Conservation (phyloP, 2,888 invertebrate species). For the Hoplodrina ambigua region DNA sequence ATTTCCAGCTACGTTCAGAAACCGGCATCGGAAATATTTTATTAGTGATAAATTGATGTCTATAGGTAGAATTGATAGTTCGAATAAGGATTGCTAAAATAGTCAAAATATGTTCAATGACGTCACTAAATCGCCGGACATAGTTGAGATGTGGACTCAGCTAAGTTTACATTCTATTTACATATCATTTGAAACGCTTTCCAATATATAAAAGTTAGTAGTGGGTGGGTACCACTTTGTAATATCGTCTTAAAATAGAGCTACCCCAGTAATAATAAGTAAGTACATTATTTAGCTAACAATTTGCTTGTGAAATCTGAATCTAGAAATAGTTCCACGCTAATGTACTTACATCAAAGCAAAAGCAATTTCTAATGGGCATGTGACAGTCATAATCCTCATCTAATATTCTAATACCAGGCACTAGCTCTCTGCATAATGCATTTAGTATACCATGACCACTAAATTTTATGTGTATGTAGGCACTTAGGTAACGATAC, state of each 20-base stretch:
- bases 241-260: not conserved
- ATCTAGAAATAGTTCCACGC: slow-evolving; percentile 27
- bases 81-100: slow-evolving; percentile 44
- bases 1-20: slow-evolving; percentile 80
- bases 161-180: slow-evolving; percentile 19
- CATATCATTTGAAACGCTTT: slow-evolving; percentile 10
- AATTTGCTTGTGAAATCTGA: slow-evolving; percentile 12
- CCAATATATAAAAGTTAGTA: not conserved
- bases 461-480: slow-evolving; percentile 25
- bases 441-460: slow-evolving; percentile 34
- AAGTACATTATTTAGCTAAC: not conserved
- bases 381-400: slow-evolving; percentile 50
- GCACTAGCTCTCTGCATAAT: slow-evolving; percentile 43
- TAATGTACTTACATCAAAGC: slow-evolving; percentile 21
- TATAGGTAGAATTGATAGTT: slow-evolving; percentile 49
- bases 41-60: slow-evolving; percentile 81
- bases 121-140: slow-evolving; percentile 25
- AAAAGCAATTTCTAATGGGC: slow-evolving; percentile 33
- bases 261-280: not conserved
- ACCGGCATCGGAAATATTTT: slow-evolving; percentile 85
- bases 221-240: not conserved
- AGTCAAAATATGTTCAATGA: slow-evolving; percentile 40
- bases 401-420: slow-evolving; percentile 44
- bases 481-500: not conserved
- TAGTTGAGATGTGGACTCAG: slow-evolving; percentile 16